Conservation (phyloP, 2,797 vertebrate genomes). For the Spondyliosoma cantharus region DNA sequence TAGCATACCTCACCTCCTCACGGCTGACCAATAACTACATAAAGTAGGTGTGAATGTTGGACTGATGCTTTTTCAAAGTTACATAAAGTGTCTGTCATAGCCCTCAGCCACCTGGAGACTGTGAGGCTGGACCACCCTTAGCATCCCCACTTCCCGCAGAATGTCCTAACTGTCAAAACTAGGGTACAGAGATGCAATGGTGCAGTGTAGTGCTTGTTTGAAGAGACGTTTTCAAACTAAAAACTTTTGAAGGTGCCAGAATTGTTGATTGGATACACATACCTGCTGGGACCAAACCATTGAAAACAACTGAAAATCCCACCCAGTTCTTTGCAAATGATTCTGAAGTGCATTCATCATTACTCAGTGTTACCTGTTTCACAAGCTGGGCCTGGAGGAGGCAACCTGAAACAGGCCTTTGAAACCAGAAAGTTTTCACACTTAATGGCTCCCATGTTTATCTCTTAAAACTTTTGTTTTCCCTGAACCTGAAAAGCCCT, state of each 20-base stretch:
- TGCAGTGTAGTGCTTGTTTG: neutral
- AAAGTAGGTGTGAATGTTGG: neutral
- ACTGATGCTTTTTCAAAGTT: neutral
- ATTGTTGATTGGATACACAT: slow-evolving; percentile 13
- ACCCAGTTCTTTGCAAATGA: slow-evolving; percentile 12
- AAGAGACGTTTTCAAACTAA: slow-evolving; percentile 3
- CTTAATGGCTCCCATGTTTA: slow-evolving; percentile 72
- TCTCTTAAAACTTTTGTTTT: slow-evolving; percentile 59
- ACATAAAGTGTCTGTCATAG: no score
- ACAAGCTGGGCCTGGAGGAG: neutral
- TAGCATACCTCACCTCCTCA: neutral
- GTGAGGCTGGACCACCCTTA: neutral
- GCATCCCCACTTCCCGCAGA: neutral
- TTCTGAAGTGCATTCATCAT: slow-evolving; percentile 18
- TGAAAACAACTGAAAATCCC: neutral
- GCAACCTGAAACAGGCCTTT: slow-evolving; percentile 30
- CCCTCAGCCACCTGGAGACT: neutral
- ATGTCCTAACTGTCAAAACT: neutral
- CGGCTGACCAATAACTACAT: neutral
- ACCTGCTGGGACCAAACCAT: slow-evolving; percentile 15
- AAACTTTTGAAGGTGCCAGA: slow-evolving; percentile 17
- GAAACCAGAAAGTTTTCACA: slow-evolving; percentile 41
- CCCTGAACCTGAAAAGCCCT: slow-evolving; percentile 47
- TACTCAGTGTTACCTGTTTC: slow-evolving; percentile 21
- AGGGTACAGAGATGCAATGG: neutral